phyloP scores from a whole-genome alignment of 2,113 vertebrate species.

The Cochlearius cochlearius region DNA sequence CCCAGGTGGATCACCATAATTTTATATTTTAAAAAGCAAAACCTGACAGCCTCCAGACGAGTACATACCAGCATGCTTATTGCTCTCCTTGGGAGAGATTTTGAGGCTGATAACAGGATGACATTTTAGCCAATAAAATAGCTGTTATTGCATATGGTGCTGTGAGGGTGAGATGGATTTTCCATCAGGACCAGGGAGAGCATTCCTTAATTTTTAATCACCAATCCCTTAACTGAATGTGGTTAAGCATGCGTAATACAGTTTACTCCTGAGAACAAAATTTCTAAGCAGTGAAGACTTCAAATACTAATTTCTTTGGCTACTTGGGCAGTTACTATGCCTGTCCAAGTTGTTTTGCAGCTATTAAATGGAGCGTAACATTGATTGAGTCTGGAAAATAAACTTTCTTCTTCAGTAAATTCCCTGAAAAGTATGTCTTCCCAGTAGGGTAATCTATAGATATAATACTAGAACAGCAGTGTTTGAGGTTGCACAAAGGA shows the following conservation, averaged over 20 bases:
- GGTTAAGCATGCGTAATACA: not conserved
- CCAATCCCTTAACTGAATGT: not conserved
- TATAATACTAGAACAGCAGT: not conserved
- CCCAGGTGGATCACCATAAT: accelerated
- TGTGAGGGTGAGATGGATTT: not conserved
- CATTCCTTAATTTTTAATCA: not conserved
- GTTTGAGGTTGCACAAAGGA: not conserved
- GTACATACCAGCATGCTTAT: not conserved
- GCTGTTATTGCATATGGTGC: not conserved
- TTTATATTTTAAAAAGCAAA: not conserved
- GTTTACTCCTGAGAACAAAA: not conserved
- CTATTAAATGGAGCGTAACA: not conserved
- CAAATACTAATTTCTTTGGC: not conserved
- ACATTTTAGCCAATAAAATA: not conserved
- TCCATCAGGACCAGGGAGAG: not conserved
- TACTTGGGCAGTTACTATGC: not conserved
- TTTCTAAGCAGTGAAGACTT: not conserved
- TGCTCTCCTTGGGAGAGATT: not conserved
- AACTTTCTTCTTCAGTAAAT: not conserved
- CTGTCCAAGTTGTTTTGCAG: not conserved
- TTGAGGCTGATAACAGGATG: not conserved
- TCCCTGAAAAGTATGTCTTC: not conserved
- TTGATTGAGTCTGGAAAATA: not conserved
- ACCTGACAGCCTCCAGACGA: not conserved
- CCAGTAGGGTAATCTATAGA: not conserved